Conservation (phyloP, 2,888 invertebrate species). For the Mimachlamys varia region DNA sequence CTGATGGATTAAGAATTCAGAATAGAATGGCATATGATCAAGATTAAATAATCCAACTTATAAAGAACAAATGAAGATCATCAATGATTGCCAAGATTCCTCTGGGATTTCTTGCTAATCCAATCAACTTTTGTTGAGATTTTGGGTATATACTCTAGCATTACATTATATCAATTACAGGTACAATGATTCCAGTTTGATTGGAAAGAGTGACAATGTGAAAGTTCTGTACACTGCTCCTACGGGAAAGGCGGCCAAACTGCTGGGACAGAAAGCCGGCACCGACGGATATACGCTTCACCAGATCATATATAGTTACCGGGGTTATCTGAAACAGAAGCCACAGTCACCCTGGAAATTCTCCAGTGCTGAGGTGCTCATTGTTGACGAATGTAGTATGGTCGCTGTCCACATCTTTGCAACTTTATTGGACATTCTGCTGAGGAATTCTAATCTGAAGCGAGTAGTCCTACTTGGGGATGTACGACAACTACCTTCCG, state of each 20-base stretch:
- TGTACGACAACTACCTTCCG: slow-evolving; percentile 76
- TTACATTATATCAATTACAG: neutral
- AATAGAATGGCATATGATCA: too few relatives aligned
- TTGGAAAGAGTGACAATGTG: neutral
- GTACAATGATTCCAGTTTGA: neutral
- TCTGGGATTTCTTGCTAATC: too few relatives aligned
- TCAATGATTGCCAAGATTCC: too few relatives aligned
- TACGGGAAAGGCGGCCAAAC: slow-evolving; percentile 77
- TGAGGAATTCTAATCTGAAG: slow-evolving; percentile 62
- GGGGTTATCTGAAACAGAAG: slow-evolving; percentile 41
- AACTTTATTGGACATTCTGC: slow-evolving; percentile 67
- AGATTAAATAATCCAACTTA: too few relatives aligned
- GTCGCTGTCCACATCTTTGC: slow-evolving; percentile 73
- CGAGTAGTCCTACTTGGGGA: slow-evolving; percentile 76
- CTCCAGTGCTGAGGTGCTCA: slow-evolving; percentile 62
- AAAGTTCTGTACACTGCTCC: slow-evolving; percentile 74
- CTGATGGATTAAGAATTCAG: too few relatives aligned
- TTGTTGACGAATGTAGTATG: slow-evolving; percentile 78
- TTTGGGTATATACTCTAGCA: neutral
- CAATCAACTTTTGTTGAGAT: too few relatives aligned
- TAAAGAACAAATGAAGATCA: too few relatives aligned
- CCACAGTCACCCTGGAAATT: slow-evolving; percentile 63
- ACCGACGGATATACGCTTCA: slow-evolving; percentile 72
- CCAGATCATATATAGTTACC: slow-evolving; percentile 67
- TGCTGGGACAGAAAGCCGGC: slow-evolving; percentile 71